phyloP scores from a whole-genome alignment of 2,888 invertebrate species.

The Hoplodrina blanda region DNA sequence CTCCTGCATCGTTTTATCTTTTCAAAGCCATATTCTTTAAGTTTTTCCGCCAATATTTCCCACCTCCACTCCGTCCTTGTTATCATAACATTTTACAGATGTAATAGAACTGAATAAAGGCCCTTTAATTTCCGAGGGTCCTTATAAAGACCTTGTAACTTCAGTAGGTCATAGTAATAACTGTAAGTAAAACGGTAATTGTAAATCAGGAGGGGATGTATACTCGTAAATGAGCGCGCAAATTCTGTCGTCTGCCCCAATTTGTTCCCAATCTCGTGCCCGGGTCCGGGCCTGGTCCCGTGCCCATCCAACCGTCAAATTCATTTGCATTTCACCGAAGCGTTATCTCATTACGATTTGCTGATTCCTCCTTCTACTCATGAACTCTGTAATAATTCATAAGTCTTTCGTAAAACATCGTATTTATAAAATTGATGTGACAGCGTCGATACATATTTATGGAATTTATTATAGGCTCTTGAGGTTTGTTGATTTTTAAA shows the following conservation, averaged over 20 bases:
- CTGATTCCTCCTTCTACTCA: conserved; percentile 72
- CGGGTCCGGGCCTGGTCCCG: conserved; percentile 60
- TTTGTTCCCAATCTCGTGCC: conserved; percentile 74
- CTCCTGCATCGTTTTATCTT: conserved; percentile 11
- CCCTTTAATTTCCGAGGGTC: conserved; percentile 48
- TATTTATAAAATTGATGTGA: conserved; percentile 55
- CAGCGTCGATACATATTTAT: conserved; percentile 71
- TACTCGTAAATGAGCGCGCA: conserved; percentile 78
- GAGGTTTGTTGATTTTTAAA: conserved; percentile 37
- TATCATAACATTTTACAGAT: conserved; percentile 35
- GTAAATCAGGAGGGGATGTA: conserved; percentile 71
- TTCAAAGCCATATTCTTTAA: not conserved
- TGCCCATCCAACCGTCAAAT: conserved; percentile 75
- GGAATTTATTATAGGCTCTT: conserved; percentile 59
- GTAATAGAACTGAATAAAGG: conserved; percentile 42
- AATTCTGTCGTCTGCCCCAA: conserved; percentile 78
- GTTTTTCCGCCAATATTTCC: conserved; percentile 4
- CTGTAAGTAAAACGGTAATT: conserved; percentile 65
- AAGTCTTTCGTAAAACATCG: conserved; percentile 67
- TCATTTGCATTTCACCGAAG: conserved; percentile 83
- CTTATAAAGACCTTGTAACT: conserved; percentile 43
- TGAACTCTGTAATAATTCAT: conserved; percentile 75
- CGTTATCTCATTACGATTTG: conserved; percentile 84
- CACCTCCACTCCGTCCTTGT: conserved; percentile 8
- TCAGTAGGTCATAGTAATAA: conserved; percentile 57